phyloP scores from a whole-genome alignment of 2,797 vertebrate genomes.

The Carduelis carduelis region DNA sequence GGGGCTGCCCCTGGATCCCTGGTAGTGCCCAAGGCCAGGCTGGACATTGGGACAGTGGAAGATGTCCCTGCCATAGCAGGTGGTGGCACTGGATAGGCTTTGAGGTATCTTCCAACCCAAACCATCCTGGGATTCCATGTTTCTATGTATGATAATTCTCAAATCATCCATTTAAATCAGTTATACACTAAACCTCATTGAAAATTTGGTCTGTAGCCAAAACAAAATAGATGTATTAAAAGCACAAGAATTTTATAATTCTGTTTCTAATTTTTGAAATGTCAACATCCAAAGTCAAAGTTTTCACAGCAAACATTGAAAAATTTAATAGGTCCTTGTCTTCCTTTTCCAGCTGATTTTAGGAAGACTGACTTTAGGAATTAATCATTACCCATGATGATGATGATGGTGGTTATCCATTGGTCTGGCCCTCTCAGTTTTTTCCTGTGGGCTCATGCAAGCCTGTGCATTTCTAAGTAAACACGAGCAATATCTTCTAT shows the following conservation, averaged over 20 bases:
- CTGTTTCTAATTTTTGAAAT: background rate
- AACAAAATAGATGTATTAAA: background rate
- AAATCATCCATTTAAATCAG: background rate
- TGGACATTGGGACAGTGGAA: rapidly evolving
- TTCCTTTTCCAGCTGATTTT: background rate
- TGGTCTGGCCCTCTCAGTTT: background rate
- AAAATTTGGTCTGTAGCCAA: background rate
- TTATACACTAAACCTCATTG: background rate
- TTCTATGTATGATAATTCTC: background rate
- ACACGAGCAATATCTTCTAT: background rate
- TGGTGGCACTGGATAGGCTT: rapidly evolving
- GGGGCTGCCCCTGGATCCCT: too few species aligned
- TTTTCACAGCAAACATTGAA: background rate
- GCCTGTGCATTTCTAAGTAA: background rate
- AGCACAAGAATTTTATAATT: background rate
- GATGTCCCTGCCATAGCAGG: background rate
- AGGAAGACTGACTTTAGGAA: background rate
- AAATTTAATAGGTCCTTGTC: background rate
- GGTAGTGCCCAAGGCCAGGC: background rate
- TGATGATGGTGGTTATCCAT: background rate
- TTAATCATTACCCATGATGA: background rate
- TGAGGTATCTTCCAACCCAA: rapidly evolving
- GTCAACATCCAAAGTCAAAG: background rate
- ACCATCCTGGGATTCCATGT: background rate
- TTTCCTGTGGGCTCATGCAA: background rate